phyloP scores from a whole-genome alignment of 2,888 invertebrate genomes.

The Harpalus rubripes region DNA sequence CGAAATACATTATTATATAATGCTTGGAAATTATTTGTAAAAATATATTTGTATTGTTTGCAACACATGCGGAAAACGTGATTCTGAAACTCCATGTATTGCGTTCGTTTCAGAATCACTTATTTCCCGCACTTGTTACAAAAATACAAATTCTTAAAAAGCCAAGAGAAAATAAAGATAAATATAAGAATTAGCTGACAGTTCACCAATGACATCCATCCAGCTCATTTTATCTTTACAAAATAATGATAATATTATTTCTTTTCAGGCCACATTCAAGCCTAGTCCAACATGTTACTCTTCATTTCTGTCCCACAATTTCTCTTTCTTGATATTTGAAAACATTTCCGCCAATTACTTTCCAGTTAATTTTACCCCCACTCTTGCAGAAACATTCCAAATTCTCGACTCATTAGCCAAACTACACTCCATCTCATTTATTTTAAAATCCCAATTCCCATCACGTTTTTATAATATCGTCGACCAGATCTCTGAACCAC shows the following conservation, averaged over 20 bases:
- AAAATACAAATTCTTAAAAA: too few species aligned
- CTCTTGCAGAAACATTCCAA: constrained; percentile 53
- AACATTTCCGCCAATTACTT: constrained; percentile 65
- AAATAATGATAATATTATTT: neutral
- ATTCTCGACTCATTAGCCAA: constrained; percentile 68
- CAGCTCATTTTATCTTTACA: too few species aligned
- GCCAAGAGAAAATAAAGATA: too few species aligned
- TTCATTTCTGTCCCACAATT: neutral
- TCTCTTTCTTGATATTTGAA: constrained; percentile 67
- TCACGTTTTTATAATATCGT: constrained; percentile 68
- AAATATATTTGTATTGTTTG: too few species aligned
- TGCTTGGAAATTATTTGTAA: too few species aligned
- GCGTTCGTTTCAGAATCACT: too few species aligned
- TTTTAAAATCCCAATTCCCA: constrained; percentile 68
- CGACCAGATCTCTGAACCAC: constrained; percentile 68
- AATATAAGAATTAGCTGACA: too few species aligned
- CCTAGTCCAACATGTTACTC: constrained; percentile 49
- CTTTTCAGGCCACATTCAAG: constrained; percentile 41
- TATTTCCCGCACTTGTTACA: too few species aligned
- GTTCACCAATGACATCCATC: too few species aligned
- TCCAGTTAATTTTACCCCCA: constrained; percentile 3
- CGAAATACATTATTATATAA: too few species aligned
- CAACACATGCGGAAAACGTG: too few species aligned
- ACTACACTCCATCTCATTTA: constrained; percentile 70
- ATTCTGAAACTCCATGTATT: too few species aligned